Evolutionary conservation across 1,140 invertebrate species (phyloP).

Genomic region (Bombus vancouverensis): DNA sequence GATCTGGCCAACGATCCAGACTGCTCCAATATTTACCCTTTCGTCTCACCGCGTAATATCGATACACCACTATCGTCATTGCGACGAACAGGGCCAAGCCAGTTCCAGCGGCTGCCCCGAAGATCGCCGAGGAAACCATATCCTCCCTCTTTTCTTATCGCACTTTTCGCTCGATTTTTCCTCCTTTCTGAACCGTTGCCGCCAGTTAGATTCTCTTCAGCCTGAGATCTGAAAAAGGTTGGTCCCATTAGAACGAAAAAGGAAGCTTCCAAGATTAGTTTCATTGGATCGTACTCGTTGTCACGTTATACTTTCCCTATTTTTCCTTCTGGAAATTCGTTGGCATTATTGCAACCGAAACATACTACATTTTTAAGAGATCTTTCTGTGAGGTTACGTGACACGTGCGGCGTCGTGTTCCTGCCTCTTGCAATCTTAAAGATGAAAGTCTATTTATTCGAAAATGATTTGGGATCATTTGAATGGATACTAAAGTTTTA

Average conservation of each 20-base stretch:
- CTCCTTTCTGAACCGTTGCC: background rate
- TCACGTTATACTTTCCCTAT: background rate
- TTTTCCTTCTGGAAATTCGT: background rate
- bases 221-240: conserved; percentile 3
- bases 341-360: background rate
- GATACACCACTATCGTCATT: conserved; percentile 86
- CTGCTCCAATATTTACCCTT: conserved; percentile 84
- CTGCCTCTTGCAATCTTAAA: background rate
- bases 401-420: background rate
- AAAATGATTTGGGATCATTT: background rate
- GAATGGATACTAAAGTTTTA: background rate
- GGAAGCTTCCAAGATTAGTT: background rate
- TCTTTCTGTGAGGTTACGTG: background rate
- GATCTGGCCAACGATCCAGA: conserved; percentile 81
- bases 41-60: conserved; percentile 84
- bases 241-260: background rate
- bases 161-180: too few relatives aligned
- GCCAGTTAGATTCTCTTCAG: background rate
- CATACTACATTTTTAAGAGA: too few relatives aligned
- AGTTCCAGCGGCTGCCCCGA: conserved; percentile 86
- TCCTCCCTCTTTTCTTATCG: background rate
- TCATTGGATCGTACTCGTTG: background rate
- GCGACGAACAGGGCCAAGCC: conserved; percentile 85
- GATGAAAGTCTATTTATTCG: background rate
- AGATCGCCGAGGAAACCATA: conserved; percentile 85